Percentiles rank a stretch among this genome's conserved stretches.
Evolutionary conservation across 2,797 vertebrate genomes (phyloP).

Genomic region (Cryptoprocta ferox): DNA sequence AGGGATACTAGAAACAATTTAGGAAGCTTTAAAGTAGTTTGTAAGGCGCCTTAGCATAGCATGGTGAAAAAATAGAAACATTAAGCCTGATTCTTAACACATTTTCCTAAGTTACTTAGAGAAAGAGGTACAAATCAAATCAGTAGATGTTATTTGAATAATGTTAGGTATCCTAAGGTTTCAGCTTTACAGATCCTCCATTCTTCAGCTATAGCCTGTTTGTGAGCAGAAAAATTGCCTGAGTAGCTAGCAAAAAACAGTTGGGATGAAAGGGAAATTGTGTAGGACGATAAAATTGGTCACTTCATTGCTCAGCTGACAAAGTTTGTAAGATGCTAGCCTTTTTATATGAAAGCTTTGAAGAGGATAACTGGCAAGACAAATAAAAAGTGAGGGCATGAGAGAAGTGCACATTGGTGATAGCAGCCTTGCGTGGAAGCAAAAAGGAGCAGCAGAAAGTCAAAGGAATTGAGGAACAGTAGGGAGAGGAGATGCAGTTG

Average conservation of each 20-base stretch:
- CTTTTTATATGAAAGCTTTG: slow-evolving; percentile 31
- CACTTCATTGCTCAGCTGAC: not conserved
- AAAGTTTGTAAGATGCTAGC: not conserved
- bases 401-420: not conserved
- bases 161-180: not conserved
- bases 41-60: not conserved
- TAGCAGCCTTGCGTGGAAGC: not conserved
- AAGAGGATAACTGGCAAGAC: not conserved
- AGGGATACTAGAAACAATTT: not conserved
- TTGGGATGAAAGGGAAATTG: slow-evolving; percentile 1
- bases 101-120: not conserved
- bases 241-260: not conserved
- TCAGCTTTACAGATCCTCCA: not conserved
- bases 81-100: not conserved
- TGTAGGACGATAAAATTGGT: not conserved
- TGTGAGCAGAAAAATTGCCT: not conserved
- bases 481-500: not conserved
- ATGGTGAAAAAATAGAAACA: not conserved
- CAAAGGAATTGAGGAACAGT: not conserved
- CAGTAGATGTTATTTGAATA: not conserved
- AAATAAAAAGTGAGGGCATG: not conserved
- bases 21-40: slow-evolving; percentile 20
- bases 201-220: not conserved
- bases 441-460: not conserved
- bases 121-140: not conserved